Evolutionary conservation across 1,140 invertebrate genomes (phyloP), one percentile per base, ranked within the genome.

Genomic region (Cepaea nemoralis): DNA sequence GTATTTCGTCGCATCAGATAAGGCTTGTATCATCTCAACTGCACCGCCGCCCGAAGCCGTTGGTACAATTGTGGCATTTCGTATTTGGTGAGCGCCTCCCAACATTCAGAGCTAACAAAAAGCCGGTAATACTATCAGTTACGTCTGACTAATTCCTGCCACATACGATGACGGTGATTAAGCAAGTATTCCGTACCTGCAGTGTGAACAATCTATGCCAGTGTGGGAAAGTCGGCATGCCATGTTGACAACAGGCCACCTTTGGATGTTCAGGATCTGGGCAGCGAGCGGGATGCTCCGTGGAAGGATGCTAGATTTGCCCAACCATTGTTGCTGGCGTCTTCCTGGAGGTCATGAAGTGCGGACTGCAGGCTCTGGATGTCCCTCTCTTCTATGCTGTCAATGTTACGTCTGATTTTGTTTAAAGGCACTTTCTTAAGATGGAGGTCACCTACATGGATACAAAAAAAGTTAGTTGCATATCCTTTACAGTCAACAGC

Each of bases 151-250:
- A n/a, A n/a, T n/a, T n/a, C n/a, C n/a, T n/a, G n/a, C n/a, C n/a
- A n/a, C 42, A 10, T 45, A 45, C 42, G 8, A 45, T 45, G 8
- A 45, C 8, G 42, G 42, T 45, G 42, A 24, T 8, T 55, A 55
- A 63, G 27, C 27, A n/a, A n/a, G n/a, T 63, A 63, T 63, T 63
- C 59, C 2, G 55, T 6, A 83, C 78, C 71, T 85, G 84, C 14
- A 85, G 71, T 22, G 81, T 81, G n/a, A 82, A 74, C 22, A 85
- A 76, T 35, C 84, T 69, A 48, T 85, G 84, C 84, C 84, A 85
- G 77, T 85, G 84, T 27, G 84, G 82, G 74, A 85, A 85, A 31
- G 73, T 81, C n/a, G 84, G 79, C 84, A 85, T 85, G 48, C 84
- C 84, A 39, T 85, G 84, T 19, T 80, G 42, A 55, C 84, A 83